phyloP scores from a whole-genome alignment of 2,113 vertebrate species.

The Dromiciops gliroides region DNA sequence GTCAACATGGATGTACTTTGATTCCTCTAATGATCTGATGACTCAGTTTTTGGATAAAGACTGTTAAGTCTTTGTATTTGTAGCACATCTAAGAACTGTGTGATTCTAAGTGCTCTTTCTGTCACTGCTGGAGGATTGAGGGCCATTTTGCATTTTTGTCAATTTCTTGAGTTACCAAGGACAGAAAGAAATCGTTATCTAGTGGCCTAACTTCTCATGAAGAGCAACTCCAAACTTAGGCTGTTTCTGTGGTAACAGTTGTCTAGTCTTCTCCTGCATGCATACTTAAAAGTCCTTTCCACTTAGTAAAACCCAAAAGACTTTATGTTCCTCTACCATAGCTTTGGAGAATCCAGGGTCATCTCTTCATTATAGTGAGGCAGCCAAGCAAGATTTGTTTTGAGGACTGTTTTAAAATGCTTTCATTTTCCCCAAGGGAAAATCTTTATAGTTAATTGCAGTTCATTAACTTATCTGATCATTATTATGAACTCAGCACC shows the following conservation, averaged over 20 bases:
- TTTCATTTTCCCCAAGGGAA: slow-evolving; percentile 17
- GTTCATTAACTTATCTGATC: neutral
- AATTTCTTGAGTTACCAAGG: neutral
- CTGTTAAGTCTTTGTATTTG: neutral
- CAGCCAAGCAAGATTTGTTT: neutral
- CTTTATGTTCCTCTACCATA: neutral
- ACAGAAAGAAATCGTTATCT: neutral
- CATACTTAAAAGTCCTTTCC: neutral
- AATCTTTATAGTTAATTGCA: neutral
- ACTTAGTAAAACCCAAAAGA: neutral
- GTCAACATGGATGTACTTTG: neutral
- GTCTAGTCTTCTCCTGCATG: neutral
- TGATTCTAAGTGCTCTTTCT: neutral
- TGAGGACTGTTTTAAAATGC: slow-evolving; percentile 3
- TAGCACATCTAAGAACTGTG: neutral
- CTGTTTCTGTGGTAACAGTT: neutral
- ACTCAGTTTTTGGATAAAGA: neutral
- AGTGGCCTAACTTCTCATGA: neutral
- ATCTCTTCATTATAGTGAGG: neutral
- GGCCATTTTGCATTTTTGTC: neutral
- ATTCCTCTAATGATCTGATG: neutral
- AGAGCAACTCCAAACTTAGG: neutral
- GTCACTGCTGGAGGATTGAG: neutral
- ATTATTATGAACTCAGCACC: slow-evolving; percentile 31
- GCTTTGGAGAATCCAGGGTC: neutral